phyloP scores from a whole-genome alignment of 2,888 invertebrate genomes.

The Ectemnius lituratus region DNA sequence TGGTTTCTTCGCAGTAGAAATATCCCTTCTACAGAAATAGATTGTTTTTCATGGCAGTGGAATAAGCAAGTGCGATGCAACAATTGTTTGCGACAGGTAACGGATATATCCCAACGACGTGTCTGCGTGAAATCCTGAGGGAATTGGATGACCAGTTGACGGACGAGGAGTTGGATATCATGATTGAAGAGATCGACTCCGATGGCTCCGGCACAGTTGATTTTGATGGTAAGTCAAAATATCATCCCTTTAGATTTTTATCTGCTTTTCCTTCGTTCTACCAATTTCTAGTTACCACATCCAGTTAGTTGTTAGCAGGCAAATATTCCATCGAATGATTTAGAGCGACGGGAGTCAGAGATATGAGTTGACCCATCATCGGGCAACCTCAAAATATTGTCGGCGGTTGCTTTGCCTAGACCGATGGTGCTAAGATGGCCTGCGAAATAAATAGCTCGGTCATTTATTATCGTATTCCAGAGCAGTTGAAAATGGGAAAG shows the following conservation, averaged over 20 bases:
- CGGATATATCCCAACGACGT: conserved; percentile 95
- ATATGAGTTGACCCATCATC: no score
- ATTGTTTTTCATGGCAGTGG: no score
- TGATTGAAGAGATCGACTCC: conserved; percentile 98
- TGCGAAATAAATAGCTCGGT: conserved; percentile 30
- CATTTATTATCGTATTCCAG: conserved; percentile 17
- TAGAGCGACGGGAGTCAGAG: background rate
- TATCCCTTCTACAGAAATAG: no score
- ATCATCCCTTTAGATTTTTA: background rate
- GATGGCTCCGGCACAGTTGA: conserved; percentile 99
- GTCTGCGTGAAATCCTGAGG: conserved; percentile 95
- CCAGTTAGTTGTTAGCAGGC: background rate
- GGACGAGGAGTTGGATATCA: conserved; percentile 95
- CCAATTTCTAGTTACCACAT: no score
- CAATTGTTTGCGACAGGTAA: conserved; percentile 80
- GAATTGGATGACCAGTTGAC: conserved; percentile 98
- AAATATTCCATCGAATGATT: background rate
- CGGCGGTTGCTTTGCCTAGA: background rate
- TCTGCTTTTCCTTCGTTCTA: no score
- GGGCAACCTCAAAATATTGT: conserved; percentile 6
- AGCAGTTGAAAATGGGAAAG: background rate
- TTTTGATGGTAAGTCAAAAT: conserved; percentile 89
- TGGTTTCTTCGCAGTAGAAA: no score
- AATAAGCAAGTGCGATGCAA: no score
- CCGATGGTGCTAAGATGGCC: background rate